These are phyloP conservation scores for Lasioglossum morio DNA, from an alignment of 2,888 invertebrate species.

Conservation along the genomic window DNA sequence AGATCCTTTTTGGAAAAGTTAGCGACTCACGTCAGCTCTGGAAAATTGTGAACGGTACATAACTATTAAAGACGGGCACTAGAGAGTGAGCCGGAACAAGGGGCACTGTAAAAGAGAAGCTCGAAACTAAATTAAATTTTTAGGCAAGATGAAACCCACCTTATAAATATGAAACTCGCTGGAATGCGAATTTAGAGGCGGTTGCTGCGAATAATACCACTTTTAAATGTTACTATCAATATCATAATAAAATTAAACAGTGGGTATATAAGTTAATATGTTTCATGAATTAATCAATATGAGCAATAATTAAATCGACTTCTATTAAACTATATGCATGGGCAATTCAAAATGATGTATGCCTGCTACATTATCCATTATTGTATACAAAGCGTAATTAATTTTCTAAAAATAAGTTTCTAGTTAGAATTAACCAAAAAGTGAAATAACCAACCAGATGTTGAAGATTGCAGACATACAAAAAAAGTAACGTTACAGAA, in stretches of 20 bases:
- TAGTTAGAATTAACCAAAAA: background rate
- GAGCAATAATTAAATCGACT: background rate
- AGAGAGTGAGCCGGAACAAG: constrained; percentile 2
- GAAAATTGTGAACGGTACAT: constrained; percentile 21
- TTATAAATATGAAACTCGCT: background rate
- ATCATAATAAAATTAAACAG: too few species aligned
- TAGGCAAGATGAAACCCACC: background rate
- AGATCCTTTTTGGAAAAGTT: constrained; percentile 36
- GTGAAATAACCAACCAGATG: background rate
- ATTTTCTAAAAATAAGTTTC: background rate
- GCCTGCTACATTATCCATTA: too few species aligned
- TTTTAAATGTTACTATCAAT: background rate
- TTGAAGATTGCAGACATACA: background rate
- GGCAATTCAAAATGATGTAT: background rate
- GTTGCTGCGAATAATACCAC: background rate
- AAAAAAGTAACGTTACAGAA: background rate
- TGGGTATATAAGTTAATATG: background rate
- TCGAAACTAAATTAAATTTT: constrained; percentile 12
- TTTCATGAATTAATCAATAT: background rate
- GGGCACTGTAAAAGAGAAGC: constrained; percentile 6
- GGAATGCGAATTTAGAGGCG: background rate
- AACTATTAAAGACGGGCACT: constrained; percentile 17
- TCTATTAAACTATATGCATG: background rate
- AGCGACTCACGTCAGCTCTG: constrained; percentile 7
- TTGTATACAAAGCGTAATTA: too few species aligned